Conservation (phyloP, 2,113 vertebrate genomes). For the Bothrops jararaca region DNA sequence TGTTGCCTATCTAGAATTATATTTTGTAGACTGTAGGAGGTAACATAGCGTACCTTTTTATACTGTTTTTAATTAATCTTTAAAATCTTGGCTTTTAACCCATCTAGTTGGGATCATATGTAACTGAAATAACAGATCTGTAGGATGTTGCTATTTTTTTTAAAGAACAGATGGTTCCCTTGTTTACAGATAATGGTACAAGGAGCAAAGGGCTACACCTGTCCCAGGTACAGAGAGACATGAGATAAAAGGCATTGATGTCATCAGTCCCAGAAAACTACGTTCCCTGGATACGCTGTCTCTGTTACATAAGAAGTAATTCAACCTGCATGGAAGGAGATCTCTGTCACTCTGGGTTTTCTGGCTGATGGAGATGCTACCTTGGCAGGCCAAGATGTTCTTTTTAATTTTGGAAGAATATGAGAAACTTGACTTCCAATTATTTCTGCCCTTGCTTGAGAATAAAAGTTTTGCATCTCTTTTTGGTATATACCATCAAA, state of each 20-base stretch:
- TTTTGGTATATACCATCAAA: neutral
- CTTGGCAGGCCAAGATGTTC: neutral
- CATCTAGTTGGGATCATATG: neutral
- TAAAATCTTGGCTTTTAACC: neutral
- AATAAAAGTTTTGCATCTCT: neutral
- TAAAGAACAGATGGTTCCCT: conserved; percentile 37
- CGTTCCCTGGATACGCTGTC: conserved; percentile 37
- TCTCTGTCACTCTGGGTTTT: neutral
- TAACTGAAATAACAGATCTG: neutral
- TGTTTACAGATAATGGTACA: conserved; percentile 45
- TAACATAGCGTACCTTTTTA: neutral
- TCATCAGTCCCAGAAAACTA: conserved; percentile 33
- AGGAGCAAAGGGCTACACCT: conserved; percentile 17
- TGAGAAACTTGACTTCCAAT: neutral
- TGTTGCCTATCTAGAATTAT: too few species aligned
- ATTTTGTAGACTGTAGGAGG: too few species aligned
- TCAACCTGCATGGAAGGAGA: conserved; percentile 13
- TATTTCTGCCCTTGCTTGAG: neutral
- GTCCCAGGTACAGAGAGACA: conserved; percentile 51
- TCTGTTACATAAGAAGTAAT: conserved; percentile 30
- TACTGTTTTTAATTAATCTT: neutral
- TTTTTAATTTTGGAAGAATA: neutral
- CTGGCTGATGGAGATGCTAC: neutral
- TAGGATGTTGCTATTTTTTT: neutral
- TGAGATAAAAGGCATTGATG: conserved; percentile 50